A percentile compares a stretch with the other conserved stretches of the same genome.
These are phyloP conservation scores for Nanorana parkeri DNA, from an alignment of 2,113 vertebrate species.

Conservation along the genomic window DNA sequence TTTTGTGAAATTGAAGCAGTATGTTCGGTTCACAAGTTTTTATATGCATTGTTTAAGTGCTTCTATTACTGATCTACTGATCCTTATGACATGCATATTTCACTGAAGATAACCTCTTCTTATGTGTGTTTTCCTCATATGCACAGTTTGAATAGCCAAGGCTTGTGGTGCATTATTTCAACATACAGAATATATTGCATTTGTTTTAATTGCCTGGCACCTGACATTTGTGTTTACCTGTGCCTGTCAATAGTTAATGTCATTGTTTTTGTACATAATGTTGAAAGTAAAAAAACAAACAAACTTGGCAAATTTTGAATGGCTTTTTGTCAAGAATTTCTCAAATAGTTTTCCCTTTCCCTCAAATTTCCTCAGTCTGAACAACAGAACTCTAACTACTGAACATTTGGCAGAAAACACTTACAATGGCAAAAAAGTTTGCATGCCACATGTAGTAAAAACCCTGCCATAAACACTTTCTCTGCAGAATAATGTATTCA, in stretches of 20 bases:
- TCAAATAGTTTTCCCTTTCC: background rate
- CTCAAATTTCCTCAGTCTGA: background rate
- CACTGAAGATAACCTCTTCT: no score
- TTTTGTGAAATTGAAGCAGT: no score
- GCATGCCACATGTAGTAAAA: slow-evolving; percentile 19
- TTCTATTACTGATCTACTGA: no score
- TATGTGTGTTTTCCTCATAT: no score
- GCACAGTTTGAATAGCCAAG: no score
- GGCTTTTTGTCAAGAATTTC: background rate
- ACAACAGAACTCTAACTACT: background rate
- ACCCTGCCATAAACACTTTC: slow-evolving; percentile 1
- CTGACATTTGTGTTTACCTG: no score
- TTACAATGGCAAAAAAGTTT: slow-evolving; percentile 25
- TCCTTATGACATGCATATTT: no score
- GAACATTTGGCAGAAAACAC: slow-evolving; percentile 11
- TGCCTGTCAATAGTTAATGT: background rate
- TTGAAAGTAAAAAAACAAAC: background rate
- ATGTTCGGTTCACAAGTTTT: no score
- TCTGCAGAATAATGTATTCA: background rate
- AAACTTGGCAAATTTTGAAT: background rate
- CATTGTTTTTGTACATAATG: background rate
- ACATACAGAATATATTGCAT: no score
- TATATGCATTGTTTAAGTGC: no score
- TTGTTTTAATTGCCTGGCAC: no score
- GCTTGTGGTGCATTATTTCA: no score